Evolutionary conservation across 2,888 invertebrate genomes (phyloP).

Genomic region (Eupsilia transversa): DNA sequence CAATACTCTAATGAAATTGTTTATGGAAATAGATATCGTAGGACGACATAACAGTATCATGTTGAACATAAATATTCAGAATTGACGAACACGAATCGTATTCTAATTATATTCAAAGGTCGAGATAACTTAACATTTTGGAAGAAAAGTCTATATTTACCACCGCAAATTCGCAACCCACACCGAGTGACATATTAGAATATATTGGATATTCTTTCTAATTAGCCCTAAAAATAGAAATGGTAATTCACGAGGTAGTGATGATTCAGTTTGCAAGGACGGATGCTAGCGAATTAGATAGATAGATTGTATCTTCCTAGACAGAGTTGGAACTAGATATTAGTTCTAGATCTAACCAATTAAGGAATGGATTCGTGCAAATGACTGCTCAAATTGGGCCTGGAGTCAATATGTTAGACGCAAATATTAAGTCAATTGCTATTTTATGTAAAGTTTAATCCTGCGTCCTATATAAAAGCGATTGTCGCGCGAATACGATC

Average conservation of each 20-base stretch:
- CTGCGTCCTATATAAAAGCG: no score
- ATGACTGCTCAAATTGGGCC: constrained; percentile 48
- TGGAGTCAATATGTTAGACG: constrained; percentile 18
- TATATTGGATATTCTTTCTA: not conserved
- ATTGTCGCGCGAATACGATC: no score
- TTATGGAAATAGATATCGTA: constrained; percentile 21
- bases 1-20: constrained; percentile 5
- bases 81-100: not conserved
- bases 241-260: not conserved
- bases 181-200: not conserved
- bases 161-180: not conserved
- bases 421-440: constrained; percentile 25
- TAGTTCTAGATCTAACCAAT: constrained; percentile 50
- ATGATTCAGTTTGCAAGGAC: constrained; percentile 5
- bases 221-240: constrained; percentile 5
- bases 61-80: constrained; percentile 12
- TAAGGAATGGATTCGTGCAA: constrained; percentile 39
- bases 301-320: constrained; percentile 32
- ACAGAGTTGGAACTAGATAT: constrained; percentile 16
- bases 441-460: not conserved
- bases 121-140: not conserved
- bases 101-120: constrained; percentile 14
- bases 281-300: constrained; percentile 13
- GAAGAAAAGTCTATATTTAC: not conserved
- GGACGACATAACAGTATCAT: constrained; percentile 10